These are phyloP conservation scores for Leptinotarsa juncta DNA, from an alignment of 2,888 invertebrate genomes.

Conservation along the genomic window DNA sequence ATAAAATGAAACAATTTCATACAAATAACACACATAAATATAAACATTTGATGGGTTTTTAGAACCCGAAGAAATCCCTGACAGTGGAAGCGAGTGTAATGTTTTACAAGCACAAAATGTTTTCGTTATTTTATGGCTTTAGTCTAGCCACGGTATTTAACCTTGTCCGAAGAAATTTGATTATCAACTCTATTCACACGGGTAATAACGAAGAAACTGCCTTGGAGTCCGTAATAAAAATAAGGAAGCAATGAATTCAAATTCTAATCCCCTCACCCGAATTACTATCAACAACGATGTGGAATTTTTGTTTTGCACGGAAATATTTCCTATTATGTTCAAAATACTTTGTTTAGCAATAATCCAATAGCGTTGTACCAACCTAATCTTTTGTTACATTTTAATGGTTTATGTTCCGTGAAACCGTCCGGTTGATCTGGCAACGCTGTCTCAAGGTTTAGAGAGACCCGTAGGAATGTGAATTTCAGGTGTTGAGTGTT, in stretches of 20 bases:
- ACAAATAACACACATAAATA: background rate
- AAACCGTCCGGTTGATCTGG: slow-evolving; percentile 8
- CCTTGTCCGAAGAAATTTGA: background rate
- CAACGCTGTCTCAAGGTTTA: slow-evolving; percentile 34
- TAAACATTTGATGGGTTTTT: slow-evolving; percentile 11
- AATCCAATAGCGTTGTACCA: too few relatives aligned
- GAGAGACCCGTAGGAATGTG: slow-evolving; percentile 53
- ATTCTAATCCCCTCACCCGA: background rate
- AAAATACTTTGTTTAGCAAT: too few relatives aligned
- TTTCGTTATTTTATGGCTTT: slow-evolving; percentile 1
- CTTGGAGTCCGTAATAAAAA: background rate
- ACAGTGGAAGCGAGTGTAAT: background rate
- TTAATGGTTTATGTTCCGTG: background rate
- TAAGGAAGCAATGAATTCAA: background rate
- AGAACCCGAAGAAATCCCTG: slow-evolving; percentile 1
- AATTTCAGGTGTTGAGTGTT: slow-evolving; percentile 54
- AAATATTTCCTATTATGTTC: too few relatives aligned
- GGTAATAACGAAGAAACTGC: background rate
- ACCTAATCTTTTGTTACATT: background rate
- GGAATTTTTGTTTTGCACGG: too few relatives aligned
- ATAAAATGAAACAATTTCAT: background rate
- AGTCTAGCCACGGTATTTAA: background rate
- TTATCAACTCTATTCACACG: background rate
- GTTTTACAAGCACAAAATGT: slow-evolving; percentile 1
- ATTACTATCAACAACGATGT: background rate